phyloP scores from a whole-genome alignment of 2,888 invertebrate genomes.

The Drosophila imparisetae region DNA sequence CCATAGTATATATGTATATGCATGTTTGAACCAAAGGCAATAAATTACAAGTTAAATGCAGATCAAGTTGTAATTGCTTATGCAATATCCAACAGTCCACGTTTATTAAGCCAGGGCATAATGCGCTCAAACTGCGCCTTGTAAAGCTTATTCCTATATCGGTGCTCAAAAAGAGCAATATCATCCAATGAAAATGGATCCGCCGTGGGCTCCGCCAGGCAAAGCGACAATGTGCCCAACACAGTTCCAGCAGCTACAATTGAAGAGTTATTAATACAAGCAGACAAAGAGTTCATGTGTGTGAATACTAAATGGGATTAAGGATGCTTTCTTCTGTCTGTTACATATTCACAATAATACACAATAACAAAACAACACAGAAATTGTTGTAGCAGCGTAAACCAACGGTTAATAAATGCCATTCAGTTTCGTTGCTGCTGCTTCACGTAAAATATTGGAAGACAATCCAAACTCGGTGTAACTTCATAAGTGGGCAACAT shows the following conservation, averaged over 20 bases:
- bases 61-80: not conserved
- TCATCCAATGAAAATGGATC: conserved; percentile 43
- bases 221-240: conserved; percentile 46
- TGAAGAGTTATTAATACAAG: not conserved
- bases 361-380: not conserved
- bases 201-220: conserved; percentile 58
- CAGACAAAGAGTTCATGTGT: not conserved
- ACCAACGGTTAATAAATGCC: not conserved
- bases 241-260: conserved; percentile 50
- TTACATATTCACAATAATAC: not conserved
- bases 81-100: conserved; percentile 63
- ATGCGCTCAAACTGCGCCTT: conserved; percentile 66
- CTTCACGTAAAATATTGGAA: not conserved
- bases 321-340: not conserved
- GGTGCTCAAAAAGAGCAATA: conserved; percentile 25
- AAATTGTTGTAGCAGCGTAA: no score
- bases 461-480: not conserved
- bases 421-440: not conserved
- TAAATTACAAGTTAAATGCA: conserved; percentile 37
- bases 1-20: conserved; percentile 15
- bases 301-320: not conserved
- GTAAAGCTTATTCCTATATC: conserved; percentile 62
- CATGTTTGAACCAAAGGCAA: conserved; percentile 39
- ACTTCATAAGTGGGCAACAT: not conserved
- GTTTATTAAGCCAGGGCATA: conserved; percentile 75